Percentiles rank a stretch among this genome's conserved stretches.
These are phyloP conservation scores for Geodia barretti DNA, from an alignment of 37 sponge, comb jelly and placozoan genomes.

Conservation along the genomic window DNA sequence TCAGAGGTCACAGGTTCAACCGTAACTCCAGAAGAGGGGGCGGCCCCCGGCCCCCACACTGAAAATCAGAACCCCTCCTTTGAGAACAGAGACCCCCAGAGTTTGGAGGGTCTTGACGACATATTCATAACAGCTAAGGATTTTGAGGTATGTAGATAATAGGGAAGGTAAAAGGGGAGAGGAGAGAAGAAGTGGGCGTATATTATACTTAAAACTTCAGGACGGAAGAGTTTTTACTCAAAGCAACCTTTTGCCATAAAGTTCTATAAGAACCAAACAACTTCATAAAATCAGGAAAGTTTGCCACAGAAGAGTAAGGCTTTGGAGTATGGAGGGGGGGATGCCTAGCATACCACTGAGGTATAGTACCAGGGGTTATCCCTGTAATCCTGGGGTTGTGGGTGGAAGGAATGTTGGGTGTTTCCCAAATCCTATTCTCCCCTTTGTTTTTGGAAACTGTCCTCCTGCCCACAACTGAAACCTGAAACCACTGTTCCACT, in stretches of 20 bases:
- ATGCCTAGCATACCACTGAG: background rate
- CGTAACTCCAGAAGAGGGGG: background rate
- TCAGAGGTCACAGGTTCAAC: no score
- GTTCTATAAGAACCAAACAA: no score
- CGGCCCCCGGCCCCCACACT: background rate
- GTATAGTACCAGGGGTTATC: background rate
- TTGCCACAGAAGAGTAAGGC: no score
- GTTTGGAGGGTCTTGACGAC: background rate
- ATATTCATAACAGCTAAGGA: background rate
- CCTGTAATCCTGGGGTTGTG: background rate
- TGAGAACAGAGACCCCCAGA: background rate
- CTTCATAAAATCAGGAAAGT: no score
- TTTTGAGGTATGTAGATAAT: background rate
- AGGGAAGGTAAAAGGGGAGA: background rate
- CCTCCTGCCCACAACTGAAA: no score
- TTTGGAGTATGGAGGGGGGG: background rate
- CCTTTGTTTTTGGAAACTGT: no score
- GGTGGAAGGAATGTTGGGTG: no score
- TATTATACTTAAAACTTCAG: background rate
- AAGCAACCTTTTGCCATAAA: no score
- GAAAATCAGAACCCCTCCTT: background rate
- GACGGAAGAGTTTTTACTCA: no score
- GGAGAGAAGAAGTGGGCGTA: background rate
- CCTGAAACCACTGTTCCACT: no score
- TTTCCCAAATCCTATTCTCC: no score